Evolutionary conservation across 2,797 vertebrate species (phyloP).

Genomic region (Hemibagrus guttatus): DNA sequence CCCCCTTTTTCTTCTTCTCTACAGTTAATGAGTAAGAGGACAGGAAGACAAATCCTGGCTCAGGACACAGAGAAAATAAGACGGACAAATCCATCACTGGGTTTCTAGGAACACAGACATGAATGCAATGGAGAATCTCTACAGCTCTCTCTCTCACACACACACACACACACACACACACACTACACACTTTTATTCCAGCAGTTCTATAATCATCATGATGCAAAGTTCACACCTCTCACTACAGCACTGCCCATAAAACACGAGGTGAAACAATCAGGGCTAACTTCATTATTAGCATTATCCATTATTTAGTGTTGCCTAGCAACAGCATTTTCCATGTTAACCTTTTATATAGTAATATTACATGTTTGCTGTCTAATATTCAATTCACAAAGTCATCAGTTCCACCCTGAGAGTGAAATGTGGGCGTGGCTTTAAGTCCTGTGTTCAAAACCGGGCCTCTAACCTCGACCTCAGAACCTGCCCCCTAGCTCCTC

Average conservation of each 20-base stretch:
- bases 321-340: neutral
- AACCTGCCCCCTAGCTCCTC: neutral
- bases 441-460: neutral
- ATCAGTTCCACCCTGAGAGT: neutral
- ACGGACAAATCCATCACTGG: neutral
- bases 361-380: neutral
- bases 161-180: neutral
- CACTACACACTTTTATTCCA: neutral
- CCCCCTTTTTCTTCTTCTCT: neutral
- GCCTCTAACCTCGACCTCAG: neutral
- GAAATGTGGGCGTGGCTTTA: neutral
- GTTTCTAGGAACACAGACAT: slow-evolving; percentile 28
- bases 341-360: neutral
- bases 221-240: neutral
- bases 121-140: slow-evolving; percentile 5
- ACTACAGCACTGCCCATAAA: neutral
- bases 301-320: no score
- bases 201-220: neutral
- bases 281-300: neutral
- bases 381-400: neutral
- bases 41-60: slow-evolving; percentile 11
- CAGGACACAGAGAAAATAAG: neutral
- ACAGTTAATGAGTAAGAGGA: slow-evolving; percentile 26
- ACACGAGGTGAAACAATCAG: no score
- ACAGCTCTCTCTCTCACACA: neutral